A percentile compares a stretch with the other conserved stretches of the same genome.
phyloP scores from a whole-genome alignment of 2,888 invertebrate species.

The Cantharis rufa region DNA sequence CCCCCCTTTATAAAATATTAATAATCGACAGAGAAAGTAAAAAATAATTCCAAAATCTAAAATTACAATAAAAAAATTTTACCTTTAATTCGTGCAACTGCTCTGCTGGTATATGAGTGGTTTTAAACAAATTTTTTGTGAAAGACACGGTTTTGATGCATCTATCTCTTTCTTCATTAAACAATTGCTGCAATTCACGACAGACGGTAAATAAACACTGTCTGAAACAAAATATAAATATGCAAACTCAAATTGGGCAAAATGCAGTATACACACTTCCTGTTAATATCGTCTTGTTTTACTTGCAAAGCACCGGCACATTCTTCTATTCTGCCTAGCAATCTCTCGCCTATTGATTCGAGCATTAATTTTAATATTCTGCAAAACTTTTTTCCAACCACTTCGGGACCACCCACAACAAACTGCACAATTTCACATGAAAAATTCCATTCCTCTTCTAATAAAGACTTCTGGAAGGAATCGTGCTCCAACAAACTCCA shows the following conservation, averaged over 20 bases:
- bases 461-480: constrained; percentile 70
- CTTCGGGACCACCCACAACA: constrained; percentile 72
- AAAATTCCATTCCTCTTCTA: constrained; percentile 90
- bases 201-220: constrained; percentile 67
- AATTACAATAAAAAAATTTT: not conserved
- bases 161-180: constrained; percentile 78
- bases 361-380: constrained; percentile 58
- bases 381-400: constrained; percentile 79
- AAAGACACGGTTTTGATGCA: constrained; percentile 80
- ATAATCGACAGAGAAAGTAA: no score
- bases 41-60: no score
- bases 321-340: constrained; percentile 56
- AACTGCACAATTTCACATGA: constrained; percentile 77
- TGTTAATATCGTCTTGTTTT: constrained; percentile 44
- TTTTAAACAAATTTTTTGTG: constrained; percentile 69
- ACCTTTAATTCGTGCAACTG: constrained; percentile 37
- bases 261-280: constrained; percentile 46
- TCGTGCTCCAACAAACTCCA: constrained; percentile 76
- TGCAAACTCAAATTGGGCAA: not conserved
- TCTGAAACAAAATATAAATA: constrained; percentile 46
- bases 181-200: constrained; percentile 78
- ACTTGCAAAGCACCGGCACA: constrained; percentile 44
- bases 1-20: no score
- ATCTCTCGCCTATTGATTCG: constrained; percentile 55
- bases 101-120: constrained; percentile 30